These are phyloP conservation scores for Planococcus citri DNA, from an alignment of 1,140 invertebrate genomes.

Conservation along the genomic window DNA sequence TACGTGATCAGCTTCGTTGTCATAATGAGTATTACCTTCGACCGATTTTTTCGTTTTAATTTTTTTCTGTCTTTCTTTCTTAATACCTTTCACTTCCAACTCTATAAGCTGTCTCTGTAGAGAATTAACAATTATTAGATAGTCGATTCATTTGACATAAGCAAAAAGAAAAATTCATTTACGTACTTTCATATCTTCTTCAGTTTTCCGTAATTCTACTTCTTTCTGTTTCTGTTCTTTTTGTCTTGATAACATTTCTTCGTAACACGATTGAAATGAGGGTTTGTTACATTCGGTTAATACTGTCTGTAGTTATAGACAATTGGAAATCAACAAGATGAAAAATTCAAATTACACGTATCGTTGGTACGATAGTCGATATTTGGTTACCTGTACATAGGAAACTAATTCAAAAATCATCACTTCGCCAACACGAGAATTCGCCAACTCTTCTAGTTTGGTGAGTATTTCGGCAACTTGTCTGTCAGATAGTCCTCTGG, in stretches of 20 bases:
- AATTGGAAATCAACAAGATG: conserved; percentile 22
- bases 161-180: neutral
- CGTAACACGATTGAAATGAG: conserved; percentile 60
- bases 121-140: too few species aligned
- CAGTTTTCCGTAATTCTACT: conserved; percentile 41
- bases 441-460: conserved; percentile 44
- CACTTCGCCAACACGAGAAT: conserved; percentile 50
- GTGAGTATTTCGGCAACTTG: conserved; percentile 41
- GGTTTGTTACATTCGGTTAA: conserved; percentile 59
- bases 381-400: conserved; percentile 40
- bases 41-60: neutral
- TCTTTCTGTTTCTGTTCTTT: conserved; percentile 46
- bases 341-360: conserved; percentile 13
- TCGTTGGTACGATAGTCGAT: neutral
- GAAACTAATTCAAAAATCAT: conserved; percentile 64
- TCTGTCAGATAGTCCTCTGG: conserved; percentile 52
- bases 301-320: conserved; percentile 49
- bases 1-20: neutral
- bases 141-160: too few species aligned
- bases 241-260: conserved; percentile 62
- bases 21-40: neutral
- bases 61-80: neutral
- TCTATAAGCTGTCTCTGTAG: neutral
- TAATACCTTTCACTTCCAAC: conserved; percentile 6
- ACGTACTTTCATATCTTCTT: conserved; percentile 45